A percentile compares a stretch with the other conserved stretches of the same genome.
phyloP scores from a whole-genome alignment of 2,797 vertebrate genomes.

The Melanotaenia pygmaea region DNA sequence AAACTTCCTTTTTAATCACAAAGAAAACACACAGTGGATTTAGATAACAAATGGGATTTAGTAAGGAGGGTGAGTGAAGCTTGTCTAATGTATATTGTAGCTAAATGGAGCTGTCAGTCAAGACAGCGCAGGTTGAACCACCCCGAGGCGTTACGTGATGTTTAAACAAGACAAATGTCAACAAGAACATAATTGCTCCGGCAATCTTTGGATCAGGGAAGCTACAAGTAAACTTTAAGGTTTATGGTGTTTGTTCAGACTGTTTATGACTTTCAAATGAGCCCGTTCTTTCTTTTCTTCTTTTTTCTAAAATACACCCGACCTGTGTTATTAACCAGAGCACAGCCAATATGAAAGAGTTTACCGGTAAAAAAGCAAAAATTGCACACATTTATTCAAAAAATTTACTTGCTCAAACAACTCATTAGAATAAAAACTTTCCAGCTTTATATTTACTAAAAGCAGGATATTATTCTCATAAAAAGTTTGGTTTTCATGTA shows the following conservation, averaged over 20 bases:
- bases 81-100: neutral
- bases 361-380: too few species aligned
- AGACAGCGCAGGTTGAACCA: neutral
- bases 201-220: neutral
- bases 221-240: conserved; percentile 7
- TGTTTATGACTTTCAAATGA: neutral
- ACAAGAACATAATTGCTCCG: neutral
- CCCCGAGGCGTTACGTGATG: neutral
- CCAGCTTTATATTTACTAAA: too few species aligned
- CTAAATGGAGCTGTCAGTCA: conserved; percentile 26
- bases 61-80: conserved; percentile 21
- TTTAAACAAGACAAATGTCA: neutral
- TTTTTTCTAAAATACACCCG: neutral
- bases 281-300: neutral
- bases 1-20: conserved; percentile 15
- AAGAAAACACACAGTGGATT: conserved; percentile 33
- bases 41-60: conserved; percentile 33
- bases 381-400: too few species aligned
- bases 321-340: too few species aligned
- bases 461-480: too few species aligned
- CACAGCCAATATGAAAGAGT: too few species aligned
- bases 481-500: too few species aligned
- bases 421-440: too few species aligned
- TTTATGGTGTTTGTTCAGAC: neutral
- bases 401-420: too few species aligned